Evolutionary conservation across 2,888 invertebrate species (phyloP).

Genomic region (Odontocerum albicorne): DNA sequence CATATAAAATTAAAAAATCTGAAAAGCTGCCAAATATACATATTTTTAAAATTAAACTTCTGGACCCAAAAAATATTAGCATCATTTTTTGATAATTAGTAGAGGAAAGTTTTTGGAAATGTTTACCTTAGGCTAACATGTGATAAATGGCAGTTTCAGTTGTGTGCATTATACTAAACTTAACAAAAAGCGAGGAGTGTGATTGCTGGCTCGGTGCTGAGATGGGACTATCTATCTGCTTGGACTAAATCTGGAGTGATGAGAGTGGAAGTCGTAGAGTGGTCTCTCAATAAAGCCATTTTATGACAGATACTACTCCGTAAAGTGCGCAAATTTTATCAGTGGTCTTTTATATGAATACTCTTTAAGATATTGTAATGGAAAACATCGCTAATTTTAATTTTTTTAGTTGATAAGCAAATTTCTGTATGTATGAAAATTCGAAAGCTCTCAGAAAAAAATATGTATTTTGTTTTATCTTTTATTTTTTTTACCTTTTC

Average conservation of each 20-base stretch:
- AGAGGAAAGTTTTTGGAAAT: constrained; percentile 17
- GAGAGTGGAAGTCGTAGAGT: not conserved
- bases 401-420: constrained; percentile 37
- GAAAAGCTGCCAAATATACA: constrained; percentile 30
- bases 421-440: constrained; percentile 37
- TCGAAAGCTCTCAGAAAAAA: constrained; percentile 19
- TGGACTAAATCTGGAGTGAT: not conserved
- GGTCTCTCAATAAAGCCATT: not conserved
- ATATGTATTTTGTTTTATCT: constrained; percentile 30
- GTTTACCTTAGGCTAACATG: constrained; percentile 14
- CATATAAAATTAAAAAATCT: constrained; percentile 18
- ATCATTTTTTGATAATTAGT: constrained; percentile 7
- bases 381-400: constrained; percentile 32
- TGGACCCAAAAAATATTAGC: constrained; percentile 14
- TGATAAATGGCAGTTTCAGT: constrained; percentile 16
- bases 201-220: constrained; percentile 4
- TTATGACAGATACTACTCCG: constrained; percentile 18
- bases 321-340: constrained; percentile 35
- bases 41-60: constrained; percentile 17
- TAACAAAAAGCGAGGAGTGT: too few relatives aligned
- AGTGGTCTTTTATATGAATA: constrained; percentile 36
- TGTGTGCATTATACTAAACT: constrained; percentile 3
- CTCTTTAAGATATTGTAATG: constrained; percentile 36
- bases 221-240: not conserved
- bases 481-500: constrained; percentile 29